phyloP scores from a whole-genome alignment of 2,113 vertebrate species.

The Odocoileus virginianus region DNA sequence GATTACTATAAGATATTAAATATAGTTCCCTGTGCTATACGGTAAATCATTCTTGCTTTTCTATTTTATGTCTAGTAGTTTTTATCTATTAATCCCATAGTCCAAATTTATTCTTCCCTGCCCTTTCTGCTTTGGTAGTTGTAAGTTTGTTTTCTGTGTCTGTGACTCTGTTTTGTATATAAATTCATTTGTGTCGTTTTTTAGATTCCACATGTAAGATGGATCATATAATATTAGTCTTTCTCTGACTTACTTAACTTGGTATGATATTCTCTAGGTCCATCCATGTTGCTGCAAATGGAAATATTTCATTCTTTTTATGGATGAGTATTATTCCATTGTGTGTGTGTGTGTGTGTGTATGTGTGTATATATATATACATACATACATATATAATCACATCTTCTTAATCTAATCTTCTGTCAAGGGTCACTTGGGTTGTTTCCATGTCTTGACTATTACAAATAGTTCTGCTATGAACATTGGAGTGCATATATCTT shows the following conservation, averaged over 20 bases:
- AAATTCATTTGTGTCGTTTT: background rate
- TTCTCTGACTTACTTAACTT: background rate
- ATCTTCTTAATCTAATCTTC: background rate
- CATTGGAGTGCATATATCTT: background rate
- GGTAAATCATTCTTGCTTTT: background rate
- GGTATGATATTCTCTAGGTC: background rate
- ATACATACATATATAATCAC: background rate
- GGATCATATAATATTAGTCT: background rate
- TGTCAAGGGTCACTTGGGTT: background rate
- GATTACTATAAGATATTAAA: background rate
- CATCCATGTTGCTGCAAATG: background rate
- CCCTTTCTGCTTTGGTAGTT: background rate
- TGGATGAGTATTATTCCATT: background rate
- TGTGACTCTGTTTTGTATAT: background rate
- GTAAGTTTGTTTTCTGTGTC: background rate
- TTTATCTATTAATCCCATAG: background rate
- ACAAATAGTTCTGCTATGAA: background rate
- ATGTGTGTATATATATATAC: rapidly evolving
- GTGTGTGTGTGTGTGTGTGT: background rate
- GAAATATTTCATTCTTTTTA: background rate
- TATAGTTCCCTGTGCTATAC: background rate
- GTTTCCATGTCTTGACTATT: background rate
- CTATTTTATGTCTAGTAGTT: background rate
- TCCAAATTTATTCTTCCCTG: background rate
- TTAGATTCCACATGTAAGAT: background rate